Base-by-base conservation (phyloP, 2,888 invertebrate species). In the Halocaridina rubra region DNA sequence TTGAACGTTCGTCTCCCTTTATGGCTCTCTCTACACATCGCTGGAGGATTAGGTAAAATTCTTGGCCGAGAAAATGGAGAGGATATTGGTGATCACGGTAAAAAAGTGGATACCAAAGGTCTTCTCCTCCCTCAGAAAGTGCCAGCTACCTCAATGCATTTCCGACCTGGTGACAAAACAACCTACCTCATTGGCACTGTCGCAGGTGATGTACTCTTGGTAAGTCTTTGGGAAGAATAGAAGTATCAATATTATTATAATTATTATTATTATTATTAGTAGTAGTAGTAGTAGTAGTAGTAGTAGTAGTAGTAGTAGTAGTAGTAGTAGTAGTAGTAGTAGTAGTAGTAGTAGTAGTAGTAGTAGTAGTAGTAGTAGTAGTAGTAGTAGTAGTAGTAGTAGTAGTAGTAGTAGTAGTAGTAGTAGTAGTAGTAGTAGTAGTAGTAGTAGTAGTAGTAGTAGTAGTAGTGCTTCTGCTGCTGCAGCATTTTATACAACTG, bases 171-270 rank as follows among this genome's bases (percentile, higher is more conserved):
- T 0, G 85, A 85, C 19, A 84, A 81, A 29, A 82, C 87, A 10
- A 82, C 85, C 4, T 87, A 87, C 16, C 76, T 87, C 5, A 75
- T 87, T 67, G 87, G 85, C 3, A 87, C 87, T 0, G 71, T 75
- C 13, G 79, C 85, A 7, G 87, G 87, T 3, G 78, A 84, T 29
- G 87, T 87, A 4, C 71, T 87, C 3, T 16, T 87, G 81, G 87
- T 87, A 33, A 71, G 87, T 81, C 19, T 53, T 3, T n/a, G 7
- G 16, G n/a, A n/a, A n/a, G n/a, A n/a, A 10, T 46, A 46, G 10
- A 10, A 13, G 8, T 46, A 46, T 46, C 13, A 46, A 10, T 46
- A 46, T 46, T 46, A 46, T 46, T 46, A 46, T 46, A 10, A 46
- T 46, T 46, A 46, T 46, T 46, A 46, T 46, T 46, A 46, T 46